Evolutionary conservation across 2,888 invertebrate species (phyloP), one percentile per base, ranked within the genome.

Genomic region (Eupithecia insigniata): DNA sequence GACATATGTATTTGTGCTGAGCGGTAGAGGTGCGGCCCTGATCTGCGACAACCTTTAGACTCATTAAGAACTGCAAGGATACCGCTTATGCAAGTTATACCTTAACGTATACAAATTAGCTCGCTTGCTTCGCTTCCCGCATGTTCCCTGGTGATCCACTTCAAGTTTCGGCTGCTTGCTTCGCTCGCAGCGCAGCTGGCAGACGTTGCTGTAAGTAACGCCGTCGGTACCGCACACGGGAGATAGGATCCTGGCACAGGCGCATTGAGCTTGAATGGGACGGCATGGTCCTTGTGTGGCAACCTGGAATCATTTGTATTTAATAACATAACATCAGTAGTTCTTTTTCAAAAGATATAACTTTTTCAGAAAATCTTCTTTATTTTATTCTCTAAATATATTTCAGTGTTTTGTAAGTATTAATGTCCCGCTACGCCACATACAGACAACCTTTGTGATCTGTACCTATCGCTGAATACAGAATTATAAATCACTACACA

Each of bases 151-250:
- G n/a, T 65, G 22, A 0, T 39, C 4, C 51, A 77, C 67, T 26
- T 70, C 71, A 36, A 77, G 28, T 4, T 30, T 32, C 4, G 65
- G 67, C 12, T 70, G 65, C 71, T 66, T 66, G 43, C 22, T 66
- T 66, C 22, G 66, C 73, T 62, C 62, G 36, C 77, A 77, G 30
- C 69, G 67, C 64, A 77, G 60, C 46, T 39, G 10, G 22, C 77
- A 77, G 14, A 71, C 28, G 34, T 74, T 76, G 14, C 7, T 73
- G 61, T 77, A 77, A 1, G 74, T 77, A 4, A 71, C 60, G 1
- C 71, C 71, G 55, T 77, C 77, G 6, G 74, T 71, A 0, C 75
- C 77, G 22, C 77, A 77, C 0, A 76, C 71, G 0, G 77, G 75
- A 6, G 32, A 18, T 0, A 67, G 7, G 10, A 39, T 58, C 22